phyloP scores from a whole-genome alignment of 2,797 vertebrate genomes.

The Saguinus oedipus region DNA sequence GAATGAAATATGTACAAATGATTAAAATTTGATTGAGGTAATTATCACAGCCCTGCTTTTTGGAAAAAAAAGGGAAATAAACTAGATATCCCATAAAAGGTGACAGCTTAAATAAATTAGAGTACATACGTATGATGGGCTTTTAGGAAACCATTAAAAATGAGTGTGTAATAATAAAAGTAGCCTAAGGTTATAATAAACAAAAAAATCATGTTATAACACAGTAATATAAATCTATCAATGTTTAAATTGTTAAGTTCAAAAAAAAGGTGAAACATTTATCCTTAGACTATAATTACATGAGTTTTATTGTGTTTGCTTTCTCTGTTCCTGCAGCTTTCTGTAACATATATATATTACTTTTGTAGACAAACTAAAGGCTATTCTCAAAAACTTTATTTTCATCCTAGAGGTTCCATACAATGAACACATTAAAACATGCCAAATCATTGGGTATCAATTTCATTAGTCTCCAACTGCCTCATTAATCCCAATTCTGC shows the following conservation, averaged over 20 bases:
- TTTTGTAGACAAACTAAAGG: slow-evolving; percentile 2
- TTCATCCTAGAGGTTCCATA: neutral
- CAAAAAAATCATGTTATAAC: neutral
- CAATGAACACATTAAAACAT: neutral
- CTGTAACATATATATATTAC: neutral
- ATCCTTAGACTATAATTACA: neutral
- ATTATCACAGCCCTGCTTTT: neutral
- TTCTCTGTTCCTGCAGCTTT: neutral
- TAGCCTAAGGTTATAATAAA: neutral
- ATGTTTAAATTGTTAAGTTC: slow-evolving; percentile 53
- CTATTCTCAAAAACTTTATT: neutral
- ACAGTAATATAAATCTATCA: neutral
- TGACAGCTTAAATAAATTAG: neutral
- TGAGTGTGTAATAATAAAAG: neutral
- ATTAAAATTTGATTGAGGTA: slow-evolving; percentile 17
- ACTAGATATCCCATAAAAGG: neutral
- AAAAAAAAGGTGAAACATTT: neutral
- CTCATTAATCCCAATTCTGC: neutral
- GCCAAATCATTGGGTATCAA: neutral
- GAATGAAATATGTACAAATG: neutral
- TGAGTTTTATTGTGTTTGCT: neutral
- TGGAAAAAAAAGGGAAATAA: slow-evolving; percentile 24
- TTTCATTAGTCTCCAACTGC: neutral
- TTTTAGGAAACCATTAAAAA: slow-evolving; percentile 9
- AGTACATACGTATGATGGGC: neutral